Percentiles rank a stretch among this genome's conserved stretches.
phyloP scores from a whole-genome alignment of 2,888 invertebrate genomes.

The Mythimna lalbum region DNA sequence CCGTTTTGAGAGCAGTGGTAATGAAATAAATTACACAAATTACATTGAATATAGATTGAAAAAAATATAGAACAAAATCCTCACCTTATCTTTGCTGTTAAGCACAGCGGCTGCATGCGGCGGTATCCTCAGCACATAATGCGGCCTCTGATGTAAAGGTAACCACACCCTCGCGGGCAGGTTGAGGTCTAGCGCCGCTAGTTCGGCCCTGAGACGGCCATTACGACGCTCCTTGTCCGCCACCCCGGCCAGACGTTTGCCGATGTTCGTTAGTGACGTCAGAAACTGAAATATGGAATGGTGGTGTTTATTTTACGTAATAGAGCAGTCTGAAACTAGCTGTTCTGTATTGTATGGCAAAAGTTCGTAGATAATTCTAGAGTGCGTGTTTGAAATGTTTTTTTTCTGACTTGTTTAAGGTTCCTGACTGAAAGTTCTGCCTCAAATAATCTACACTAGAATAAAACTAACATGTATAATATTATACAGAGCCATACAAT shows the following conservation, averaged over 20 bases:
- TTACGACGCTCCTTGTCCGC: conserved; percentile 95
- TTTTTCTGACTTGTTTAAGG: too few relatives aligned
- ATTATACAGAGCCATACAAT: too few relatives aligned
- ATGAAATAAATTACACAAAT: too few relatives aligned
- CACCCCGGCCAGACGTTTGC: conserved; percentile 83
- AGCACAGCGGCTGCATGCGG: conserved; percentile 99
- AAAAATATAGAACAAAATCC: conserved; percentile 3
- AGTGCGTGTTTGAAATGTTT: neutral
- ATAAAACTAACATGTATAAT: too few relatives aligned
- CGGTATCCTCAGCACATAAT: conserved; percentile 98
- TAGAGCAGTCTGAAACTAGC: neutral
- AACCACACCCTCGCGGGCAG: conserved; percentile 99
- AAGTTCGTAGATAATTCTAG: neutral
- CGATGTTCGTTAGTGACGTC: conserved; percentile 84
- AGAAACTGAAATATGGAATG: conserved; percentile 79
- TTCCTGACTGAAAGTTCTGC: neutral
- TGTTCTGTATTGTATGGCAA: neutral
- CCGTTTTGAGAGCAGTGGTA: too few relatives aligned
- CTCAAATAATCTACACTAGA: neutral
- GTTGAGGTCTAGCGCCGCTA: conserved; percentile 98
- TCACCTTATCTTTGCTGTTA: conserved; percentile 98
- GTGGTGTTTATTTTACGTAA: conserved; percentile 49
- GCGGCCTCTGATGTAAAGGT: conserved; percentile 96
- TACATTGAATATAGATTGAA: neutral
- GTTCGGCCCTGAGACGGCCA: conserved; percentile 97